Base-by-base conservation (phyloP, 1,140 invertebrate species). In the Drosophila orosa region DNA sequence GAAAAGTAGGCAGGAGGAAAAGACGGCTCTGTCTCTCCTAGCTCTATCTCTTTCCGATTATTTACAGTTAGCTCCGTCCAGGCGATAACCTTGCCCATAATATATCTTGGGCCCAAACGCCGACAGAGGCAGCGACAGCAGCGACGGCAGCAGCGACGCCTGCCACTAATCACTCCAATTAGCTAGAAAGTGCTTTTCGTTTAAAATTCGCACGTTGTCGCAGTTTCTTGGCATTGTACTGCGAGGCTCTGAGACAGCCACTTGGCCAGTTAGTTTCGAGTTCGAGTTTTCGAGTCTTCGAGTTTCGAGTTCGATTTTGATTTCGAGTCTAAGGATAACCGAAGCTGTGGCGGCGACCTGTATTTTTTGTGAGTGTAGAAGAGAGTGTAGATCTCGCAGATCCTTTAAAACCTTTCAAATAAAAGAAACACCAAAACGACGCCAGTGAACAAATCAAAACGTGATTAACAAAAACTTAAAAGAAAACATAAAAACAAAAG, bases 191-290 rank as follows among this genome's bases (percentile, higher is more conserved):
- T 83, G 80, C 72, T 81, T 91, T 90, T 90, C 76, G 80, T 85
- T 91, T 91, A 80, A 91, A 91, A 90, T 91, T 90, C 86, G 90
- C 90, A 87, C 84, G 79, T 78, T 90, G 86, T 90, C 86, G 86
- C 90, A 71, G 79, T 89, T 90, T 90, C 86, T 91, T 91, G 90
- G 86, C 90, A 91, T 91, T 91, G 82, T 84, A 74, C 57, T 68
- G 68, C 65, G 73, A 74, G 82, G 57, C 78, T 71, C 57, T 73
- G 69, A 67, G 74, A 47, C 77, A 80, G 80, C 42, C 73, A 82
- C 68, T 83, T 75, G 78, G 82, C 74, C 79, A 74, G 13, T 69
- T 56, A 15, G 60, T 47, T 42, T 7, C 13, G 13, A 22, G 19
- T 35, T 13, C 40, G 15, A 12, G 45, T 17, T 59, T 40, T 37